phyloP scores from a whole-genome alignment of 2,113 vertebrate genomes.

The Coptodon bakossiorum region DNA sequence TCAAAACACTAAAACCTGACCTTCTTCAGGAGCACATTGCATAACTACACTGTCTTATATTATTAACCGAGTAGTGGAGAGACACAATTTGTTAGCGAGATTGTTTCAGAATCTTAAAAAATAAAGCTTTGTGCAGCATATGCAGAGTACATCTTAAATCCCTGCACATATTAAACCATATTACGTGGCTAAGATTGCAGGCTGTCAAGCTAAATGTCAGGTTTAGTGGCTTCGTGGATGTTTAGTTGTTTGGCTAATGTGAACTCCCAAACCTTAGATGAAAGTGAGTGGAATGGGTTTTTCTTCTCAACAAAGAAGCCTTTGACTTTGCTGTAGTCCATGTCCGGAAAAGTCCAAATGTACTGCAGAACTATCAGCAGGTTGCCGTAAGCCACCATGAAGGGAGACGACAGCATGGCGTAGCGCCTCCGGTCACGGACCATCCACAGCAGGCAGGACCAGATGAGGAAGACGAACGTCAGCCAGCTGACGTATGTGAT shows the following conservation, averaged over 20 bases:
- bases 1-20: neutral
- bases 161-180: neutral
- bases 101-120: neutral
- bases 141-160: neutral
- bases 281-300: conserved; percentile 77
- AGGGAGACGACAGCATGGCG: conserved; percentile 93
- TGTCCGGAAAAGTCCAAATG: conserved; percentile 86
- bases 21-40: neutral
- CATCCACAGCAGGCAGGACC: conserved; percentile 97
- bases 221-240: neutral
- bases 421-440: conserved; percentile 90
- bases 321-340: conserved; percentile 45
- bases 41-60: neutral
- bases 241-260: neutral
- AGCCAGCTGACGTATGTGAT: conserved; percentile 98
- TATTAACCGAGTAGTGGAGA: neutral
- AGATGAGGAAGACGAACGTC: conserved; percentile 92
- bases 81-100: neutral
- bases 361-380: conserved; percentile 88
- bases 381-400: conserved; percentile 95
- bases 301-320: conserved; percentile 80
- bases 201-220: neutral
- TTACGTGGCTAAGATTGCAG: neutral
- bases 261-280: conserved; percentile 79
- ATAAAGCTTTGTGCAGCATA: neutral